Evolutionary conservation across 2,888 invertebrate genomes (phyloP), one percentile per base, ranked within the genome.

Genomic region (Nymphalis c-album): DNA sequence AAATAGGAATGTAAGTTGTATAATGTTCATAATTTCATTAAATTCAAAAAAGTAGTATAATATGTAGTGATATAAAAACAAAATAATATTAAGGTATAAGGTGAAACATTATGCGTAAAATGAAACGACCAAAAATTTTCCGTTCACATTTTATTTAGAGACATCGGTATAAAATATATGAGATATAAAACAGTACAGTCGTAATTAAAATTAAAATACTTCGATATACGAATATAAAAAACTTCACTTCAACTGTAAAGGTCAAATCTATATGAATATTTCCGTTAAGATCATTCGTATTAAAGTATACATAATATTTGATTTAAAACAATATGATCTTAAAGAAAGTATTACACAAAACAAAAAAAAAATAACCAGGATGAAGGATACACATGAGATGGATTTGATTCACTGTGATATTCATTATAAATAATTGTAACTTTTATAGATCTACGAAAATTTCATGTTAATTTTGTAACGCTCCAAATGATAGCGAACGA

Each of bases 121-220:
- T 45, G 47, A 59, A 66, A 64, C 50, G 60, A 69, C 67, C 65
- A 18, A 60, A 58, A 60, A 60, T 18, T 48, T 79, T 83, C 80
- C 80, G 81, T 90, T 86, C 87, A 91, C 88, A 90, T 89, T 91
- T 92, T 91, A 90, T 90, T 91, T 85, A 91, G 91, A 92, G 87
- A 90, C 90, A 90, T 90, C 83, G 87, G 92, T 92, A 92, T 91
- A 92, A 91, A 92, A 92, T 91, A 92, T 91, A 91, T 87, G 86
- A 91, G 88, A 91, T 91, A 92, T 88, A 92, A 91, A 92, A 92
- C 88, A 91, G 91, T 87, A 85, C 86, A 91, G 88, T 91, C 86
- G 82, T 87, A 88, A 90, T 86, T 85, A 83, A 89, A 90, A 90
- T 84, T 85, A 88, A 89, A 88, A 85, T 84, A 86, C 87, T 85